Base-by-base conservation (phyloP, 2,888 invertebrate species). In the Orthosia incerta region DNA sequence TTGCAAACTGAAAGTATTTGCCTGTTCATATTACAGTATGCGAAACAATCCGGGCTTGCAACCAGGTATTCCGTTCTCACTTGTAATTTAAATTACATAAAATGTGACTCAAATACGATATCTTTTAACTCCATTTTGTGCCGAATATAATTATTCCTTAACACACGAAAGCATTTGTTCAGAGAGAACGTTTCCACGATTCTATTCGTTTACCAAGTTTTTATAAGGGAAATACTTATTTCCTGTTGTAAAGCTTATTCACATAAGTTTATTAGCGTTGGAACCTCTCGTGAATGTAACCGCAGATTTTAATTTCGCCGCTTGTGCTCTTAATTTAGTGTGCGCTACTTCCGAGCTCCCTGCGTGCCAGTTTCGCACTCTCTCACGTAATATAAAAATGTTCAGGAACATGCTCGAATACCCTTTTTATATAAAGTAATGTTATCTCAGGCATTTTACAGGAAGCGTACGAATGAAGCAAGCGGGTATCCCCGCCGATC, bases 301-400 rank as follows among this genome's bases (percentile, higher is more conserved):
- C 93, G 88, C 93, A 90, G 89, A 91, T 93, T 94, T 94, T 93
- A 93, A 94, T 93, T 93, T 92, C 84, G 87, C 88, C 88, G 87
- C 90, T 91, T 90, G 88, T 92, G 88, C 88, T 88, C 85, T 91
- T 91, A 91, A 93, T 93, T 91, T 91, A 91, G 89, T 91, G 89
- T 86, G 84, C 87, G 75, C 87, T 89, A 87, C 85, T 89, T 88
- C 87, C 84, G 71, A 70, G 79, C 82, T 86, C 73, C 59, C 74
- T 76, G 74, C 76, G 74, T 79, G 78, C 79, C 69, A 66, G 76
- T 50, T 76, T 80, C 76, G 51, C 77, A 80, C 77, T 79, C 77
- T 70, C 73, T 60, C 77, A 73, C 26, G 62, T 74, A 64, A 77
- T 72, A 76, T 78, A 77, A 80, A 76, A 80, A 82, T 74, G 65